phyloP scores from a whole-genome alignment of 2,797 vertebrate species.

The Enteromius thamalakanensis region DNA sequence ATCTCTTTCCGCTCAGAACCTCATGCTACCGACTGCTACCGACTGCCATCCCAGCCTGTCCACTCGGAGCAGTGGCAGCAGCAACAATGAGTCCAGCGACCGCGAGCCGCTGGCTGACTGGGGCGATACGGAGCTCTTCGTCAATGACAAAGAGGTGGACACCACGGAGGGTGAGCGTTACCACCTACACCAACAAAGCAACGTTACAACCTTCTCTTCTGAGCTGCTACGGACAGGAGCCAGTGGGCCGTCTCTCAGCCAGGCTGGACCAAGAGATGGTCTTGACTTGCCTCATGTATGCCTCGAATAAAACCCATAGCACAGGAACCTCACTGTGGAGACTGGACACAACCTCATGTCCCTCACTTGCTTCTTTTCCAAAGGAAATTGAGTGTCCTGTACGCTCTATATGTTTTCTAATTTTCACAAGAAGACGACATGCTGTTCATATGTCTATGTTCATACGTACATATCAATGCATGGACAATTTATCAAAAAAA shows the following conservation, averaged over 20 bases:
- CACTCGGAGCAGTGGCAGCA: constrained; percentile 71
- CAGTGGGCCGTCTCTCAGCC: constrained; percentile 81
- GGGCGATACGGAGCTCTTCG: constrained; percentile 90
- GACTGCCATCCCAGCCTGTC: constrained; percentile 65
- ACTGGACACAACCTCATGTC: constrained; percentile 48
- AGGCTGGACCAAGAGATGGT: constrained; percentile 71
- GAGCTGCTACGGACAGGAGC: constrained; percentile 87
- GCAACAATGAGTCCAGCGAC: constrained; percentile 80
- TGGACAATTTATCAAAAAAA: constrained; percentile 74
- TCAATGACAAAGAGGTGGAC: constrained; percentile 87
- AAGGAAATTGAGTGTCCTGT: constrained; percentile 49
- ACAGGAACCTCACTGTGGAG: constrained; percentile 48
- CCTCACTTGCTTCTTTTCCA: constrained; percentile 49
- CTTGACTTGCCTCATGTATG: constrained; percentile 86
- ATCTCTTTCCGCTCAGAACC: constrained; percentile 90
- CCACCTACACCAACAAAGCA: constrained; percentile 76
- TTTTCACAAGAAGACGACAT: constrained; percentile 38
- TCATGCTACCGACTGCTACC: constrained; percentile 82
- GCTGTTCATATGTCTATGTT: constrained; percentile 66
- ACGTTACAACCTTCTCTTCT: constrained; percentile 77
- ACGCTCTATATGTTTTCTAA: constrained; percentile 41
- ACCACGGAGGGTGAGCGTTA: constrained; percentile 79
- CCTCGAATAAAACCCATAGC: constrained; percentile 80
- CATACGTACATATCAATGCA: constrained; percentile 85
- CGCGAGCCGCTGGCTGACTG: constrained; percentile 83